Evolutionary conservation across 2,113 vertebrate genomes (phyloP), one percentile per base, ranked within the genome.

Genomic region (Bettongia penicillata): DNA sequence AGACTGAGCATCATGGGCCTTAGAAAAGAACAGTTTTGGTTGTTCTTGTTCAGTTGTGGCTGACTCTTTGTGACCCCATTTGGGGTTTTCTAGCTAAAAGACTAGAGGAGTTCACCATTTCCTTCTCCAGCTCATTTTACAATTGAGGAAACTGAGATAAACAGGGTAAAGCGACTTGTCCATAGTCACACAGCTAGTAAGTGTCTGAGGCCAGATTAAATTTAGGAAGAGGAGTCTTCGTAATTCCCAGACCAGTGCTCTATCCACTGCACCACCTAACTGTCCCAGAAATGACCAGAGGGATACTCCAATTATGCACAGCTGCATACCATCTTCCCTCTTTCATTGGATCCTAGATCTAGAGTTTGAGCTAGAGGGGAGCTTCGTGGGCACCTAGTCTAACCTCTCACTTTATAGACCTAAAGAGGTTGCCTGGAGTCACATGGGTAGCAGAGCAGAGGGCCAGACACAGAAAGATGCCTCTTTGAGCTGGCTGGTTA

Each of bases 401-500:
- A 68, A 37, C 28, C 28, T 8, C 19, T 23, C n/a, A 43, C 23
- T 7, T 23, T 22, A 43, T 6, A 43, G 68, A 43, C n/a, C 68
- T 23, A 43, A 84, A 84, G 68, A 22, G n/a, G 11, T 43, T 23
- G 19, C 43, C 16, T 84, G 19, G 68, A 6, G 16, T 43, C n/a
- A 43, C 68, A 43, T 43, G 22, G 19, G 37, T 5, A 43, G 23
- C 94, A 96, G 96, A 91, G 68, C 37, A 68, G 12, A 55, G 90
- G 68, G 93, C 90, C 94, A 91, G 93, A 97, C 93, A 48, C 28
- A 51, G 95, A 97, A 94, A 93, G 95, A 91, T 1, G 43, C 26
- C 51, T 90, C 95, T 96, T 89, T 77, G 49, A 93, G 91, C 53
- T 95, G 53, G 89, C 47, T 94, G 96, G 94, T 93, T 95, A 43